phyloP scores from a whole-genome alignment of 2,888 invertebrate genomes.

The Mythimna impura region DNA sequence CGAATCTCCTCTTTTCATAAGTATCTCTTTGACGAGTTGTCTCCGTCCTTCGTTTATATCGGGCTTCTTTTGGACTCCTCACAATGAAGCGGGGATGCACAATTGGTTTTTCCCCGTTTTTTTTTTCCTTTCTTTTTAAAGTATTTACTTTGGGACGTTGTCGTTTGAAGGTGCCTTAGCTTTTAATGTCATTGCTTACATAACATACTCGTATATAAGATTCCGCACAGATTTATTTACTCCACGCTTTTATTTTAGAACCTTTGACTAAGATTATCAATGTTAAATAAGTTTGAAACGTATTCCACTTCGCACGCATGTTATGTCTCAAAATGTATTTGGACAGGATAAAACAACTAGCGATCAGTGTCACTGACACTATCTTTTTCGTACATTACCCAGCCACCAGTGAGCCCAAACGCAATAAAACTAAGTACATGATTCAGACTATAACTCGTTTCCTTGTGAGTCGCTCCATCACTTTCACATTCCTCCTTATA shows the following conservation, averaged over 20 bases:
- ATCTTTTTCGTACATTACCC: conserved; percentile 30
- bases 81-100: conserved; percentile 76
- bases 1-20: conserved; percentile 76
- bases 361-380: conserved; percentile 17
- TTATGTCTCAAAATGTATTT: background rate
- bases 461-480: conserved; percentile 77
- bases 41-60: conserved; percentile 74
- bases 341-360: conserved; percentile 9
- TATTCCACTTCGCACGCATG: too few relatives aligned
- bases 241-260: conserved; percentile 3
- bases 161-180: conserved; percentile 66
- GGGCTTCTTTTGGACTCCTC: conserved; percentile 73
- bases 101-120: conserved; percentile 75
- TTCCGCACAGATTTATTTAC: conserved; percentile 10
- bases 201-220: conserved; percentile 34
- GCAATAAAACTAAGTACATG: conserved; percentile 74
- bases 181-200: conserved; percentile 62
- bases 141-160: conserved; percentile 66
- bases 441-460: conserved; percentile 70
- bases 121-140: conserved; percentile 67
- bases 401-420: conserved; percentile 40
- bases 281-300: too few relatives aligned
- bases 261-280: background rate
- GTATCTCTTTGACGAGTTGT: conserved; percentile 77
- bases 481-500: conserved; percentile 81